Base-by-base conservation (phyloP, 2,113 vertebrate species). In the Pardalotus punctatus region DNA sequence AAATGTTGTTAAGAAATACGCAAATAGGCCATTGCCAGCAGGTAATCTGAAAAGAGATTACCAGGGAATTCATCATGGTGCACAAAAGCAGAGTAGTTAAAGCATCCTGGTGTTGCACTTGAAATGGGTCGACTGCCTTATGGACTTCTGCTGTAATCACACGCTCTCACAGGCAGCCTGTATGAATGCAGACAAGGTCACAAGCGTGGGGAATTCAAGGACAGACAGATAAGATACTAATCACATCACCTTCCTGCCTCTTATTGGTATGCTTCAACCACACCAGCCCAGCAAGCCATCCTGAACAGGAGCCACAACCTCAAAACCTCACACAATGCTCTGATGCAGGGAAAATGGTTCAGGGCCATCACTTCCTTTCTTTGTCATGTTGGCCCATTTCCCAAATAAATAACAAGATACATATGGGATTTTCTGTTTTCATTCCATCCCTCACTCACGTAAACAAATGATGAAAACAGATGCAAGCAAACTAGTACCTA, bases 181-280 rank as follows among this genome's bases (percentile, higher is more conserved):
- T 18, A 8, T 36, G 43, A 74, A 60, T 17, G 28, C 65, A 95
- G 87, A 81, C 14, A 5, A 90, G 62, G 78, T 93, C 79, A 92
- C 50, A 88, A 74, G 70, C 80, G 29, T 35, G 23, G 45, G 14
- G 74, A 50, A 92, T 85, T 92, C 85, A 96, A 96, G 94, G 79
- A 77, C 70, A 6, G 87, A 64, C n/a, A 88, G 81, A 86, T 92
- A 90, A 96, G 90, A 69, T 72, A 88, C 50, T 73, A 86, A 88
- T 94, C 94, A 88, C 74, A 92, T 86, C 79, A 82, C 62, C 74
- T 45, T 80, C 27, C 35, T 92, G 38, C 27, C 35, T 73, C 85
- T 92, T 83, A 69, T 62, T 88, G 42, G 54, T 80, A 88, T 88
- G 79, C 71, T 90, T 90, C 71, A 62, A 33, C 58, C 40, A 70